Percentiles rank a stretch among this genome's conserved stretches.
phyloP scores from a whole-genome alignment of 2,888 invertebrate species.

The Callinectes sapidus region DNA sequence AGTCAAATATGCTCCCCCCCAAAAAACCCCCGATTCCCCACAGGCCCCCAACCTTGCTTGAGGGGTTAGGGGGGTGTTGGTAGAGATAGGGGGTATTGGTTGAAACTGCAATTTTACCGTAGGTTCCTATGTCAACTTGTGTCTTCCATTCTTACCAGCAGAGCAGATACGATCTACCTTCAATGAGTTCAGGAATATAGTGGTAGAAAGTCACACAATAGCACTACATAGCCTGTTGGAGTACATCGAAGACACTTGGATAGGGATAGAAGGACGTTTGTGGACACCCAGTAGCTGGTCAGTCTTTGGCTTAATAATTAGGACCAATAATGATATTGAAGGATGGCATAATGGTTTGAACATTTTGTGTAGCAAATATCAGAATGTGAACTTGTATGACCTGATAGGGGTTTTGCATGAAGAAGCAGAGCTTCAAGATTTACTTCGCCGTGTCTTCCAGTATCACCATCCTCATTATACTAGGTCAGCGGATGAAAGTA shows the following conservation, averaged over 20 bases:
- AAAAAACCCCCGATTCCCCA: too few species aligned
- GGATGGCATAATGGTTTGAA: neutral
- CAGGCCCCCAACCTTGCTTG: too few species aligned
- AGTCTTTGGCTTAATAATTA: neutral
- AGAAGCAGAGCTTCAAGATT: neutral
- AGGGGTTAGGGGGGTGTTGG: too few species aligned
- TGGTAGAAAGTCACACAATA: neutral
- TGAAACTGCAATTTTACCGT: too few species aligned
- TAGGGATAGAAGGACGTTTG: neutral
- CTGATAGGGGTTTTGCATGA: neutral
- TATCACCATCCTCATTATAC: neutral
- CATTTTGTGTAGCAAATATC: neutral
- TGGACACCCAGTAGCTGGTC: conserved; percentile 27
- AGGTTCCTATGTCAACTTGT: neutral
- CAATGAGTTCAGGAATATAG: neutral
- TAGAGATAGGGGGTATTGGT: too few species aligned
- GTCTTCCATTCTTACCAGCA: conserved; percentile 20
- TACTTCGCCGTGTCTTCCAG: neutral
- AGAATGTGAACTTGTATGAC: neutral
- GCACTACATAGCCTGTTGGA: conserved; percentile 9
- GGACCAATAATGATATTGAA: conserved; percentile 3
- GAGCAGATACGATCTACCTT: conserved; percentile 10
- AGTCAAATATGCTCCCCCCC: too few species aligned
- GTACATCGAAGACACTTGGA: conserved; percentile 11
- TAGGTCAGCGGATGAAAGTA: neutral